A percentile compares a stretch with the other conserved stretches of the same genome.
These are phyloP conservation scores for Stichodactyla helianthus DNA, from an alignment of 64 coral and sea anemone species.

Conservation along the genomic window DNA sequence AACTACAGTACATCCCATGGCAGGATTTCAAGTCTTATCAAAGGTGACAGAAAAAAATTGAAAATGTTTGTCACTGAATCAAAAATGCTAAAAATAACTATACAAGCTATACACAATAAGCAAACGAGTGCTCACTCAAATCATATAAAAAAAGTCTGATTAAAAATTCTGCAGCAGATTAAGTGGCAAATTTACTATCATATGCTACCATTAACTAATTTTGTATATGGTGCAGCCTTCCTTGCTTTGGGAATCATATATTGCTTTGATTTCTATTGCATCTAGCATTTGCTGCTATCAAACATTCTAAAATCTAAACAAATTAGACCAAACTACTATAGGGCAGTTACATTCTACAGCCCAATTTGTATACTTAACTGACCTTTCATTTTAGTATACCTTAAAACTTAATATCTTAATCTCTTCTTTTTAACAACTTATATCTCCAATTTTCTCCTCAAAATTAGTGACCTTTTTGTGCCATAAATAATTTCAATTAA, in stretches of 20 bases:
- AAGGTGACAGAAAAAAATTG: background rate
- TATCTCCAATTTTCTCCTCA: too few relatives aligned
- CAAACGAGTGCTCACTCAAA: background rate
- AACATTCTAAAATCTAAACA: too few relatives aligned
- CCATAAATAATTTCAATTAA: too few relatives aligned
- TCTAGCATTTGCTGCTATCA: too few relatives aligned
- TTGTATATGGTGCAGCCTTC: background rate
- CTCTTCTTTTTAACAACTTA: too few relatives aligned
- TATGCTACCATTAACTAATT: background rate
- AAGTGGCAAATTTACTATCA: too few relatives aligned
- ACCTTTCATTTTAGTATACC: background rate
- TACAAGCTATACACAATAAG: background rate
- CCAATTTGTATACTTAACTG: background rate
- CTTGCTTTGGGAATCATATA: too few relatives aligned
- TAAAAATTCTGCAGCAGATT: background rate
- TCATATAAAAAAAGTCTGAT: background rate
- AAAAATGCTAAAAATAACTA: constrained; percentile 1
- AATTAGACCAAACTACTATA: too few relatives aligned
- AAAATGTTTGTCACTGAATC: background rate
- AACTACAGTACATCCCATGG: background rate
- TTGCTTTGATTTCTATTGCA: too few relatives aligned
- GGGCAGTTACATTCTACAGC: too few relatives aligned
- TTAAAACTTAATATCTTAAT: too few relatives aligned
- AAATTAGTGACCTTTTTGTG: too few relatives aligned
- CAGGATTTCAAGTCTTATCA: background rate